Percentiles rank a stretch among this genome's conserved stretches.
These are phyloP conservation scores for Oreochromis tanganicae DNA, from an alignment of 2,113 vertebrate genomes.

Conservation along the genomic window DNA sequence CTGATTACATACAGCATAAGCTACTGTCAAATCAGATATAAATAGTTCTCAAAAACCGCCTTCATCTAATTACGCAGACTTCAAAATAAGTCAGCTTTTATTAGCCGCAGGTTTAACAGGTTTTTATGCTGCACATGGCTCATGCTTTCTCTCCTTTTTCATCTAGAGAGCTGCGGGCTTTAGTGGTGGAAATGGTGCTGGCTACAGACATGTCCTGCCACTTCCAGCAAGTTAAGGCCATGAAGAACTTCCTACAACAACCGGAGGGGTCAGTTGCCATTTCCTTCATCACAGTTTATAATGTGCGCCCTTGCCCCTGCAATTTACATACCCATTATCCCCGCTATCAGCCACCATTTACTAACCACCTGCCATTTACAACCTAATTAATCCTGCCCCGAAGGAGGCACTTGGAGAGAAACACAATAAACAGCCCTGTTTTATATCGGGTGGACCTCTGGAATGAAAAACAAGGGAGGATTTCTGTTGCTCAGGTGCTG, in stretches of 20 bases:
- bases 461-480: neutral
- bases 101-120: neutral
- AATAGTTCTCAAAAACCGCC: constrained; percentile 14
- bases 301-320: neutral
- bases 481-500: neutral
- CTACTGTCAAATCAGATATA: constrained; percentile 20
- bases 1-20: neutral
- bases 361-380: constrained; percentile 28
- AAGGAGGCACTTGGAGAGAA: neutral
- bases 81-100: neutral
- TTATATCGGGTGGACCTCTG: neutral
- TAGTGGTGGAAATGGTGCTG: constrained; percentile 97
- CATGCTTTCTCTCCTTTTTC: neutral
- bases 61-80: neutral
- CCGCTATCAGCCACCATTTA: neutral
- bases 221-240: constrained; percentile 97
- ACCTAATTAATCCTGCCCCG: constrained; percentile 36
- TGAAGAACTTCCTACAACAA: constrained; percentile 95
- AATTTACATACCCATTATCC: constrained; percentile 28
- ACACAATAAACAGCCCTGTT: neutral
- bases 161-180: constrained; percentile 87
- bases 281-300: neutral
- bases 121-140: neutral
- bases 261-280: constrained; percentile 88
- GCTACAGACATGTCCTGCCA: constrained; percentile 98